These are phyloP conservation scores for Phania funesta DNA, from an alignment of 2,888 invertebrate species.

Conservation along the genomic window DNA sequence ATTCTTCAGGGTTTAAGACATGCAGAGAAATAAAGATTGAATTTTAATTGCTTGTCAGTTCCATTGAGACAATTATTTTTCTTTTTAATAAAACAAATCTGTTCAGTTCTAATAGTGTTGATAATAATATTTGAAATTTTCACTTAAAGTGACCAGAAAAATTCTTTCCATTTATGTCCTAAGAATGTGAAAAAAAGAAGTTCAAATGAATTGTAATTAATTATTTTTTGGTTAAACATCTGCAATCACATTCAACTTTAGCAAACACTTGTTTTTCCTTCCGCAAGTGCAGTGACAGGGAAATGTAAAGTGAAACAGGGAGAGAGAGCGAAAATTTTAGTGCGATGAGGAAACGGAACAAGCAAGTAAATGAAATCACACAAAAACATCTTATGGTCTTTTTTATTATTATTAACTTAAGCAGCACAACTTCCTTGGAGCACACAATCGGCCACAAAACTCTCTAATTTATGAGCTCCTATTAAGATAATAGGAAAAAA, in stretches of 20 bases:
- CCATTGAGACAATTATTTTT: slow-evolving; percentile 10
- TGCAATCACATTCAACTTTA: slow-evolving; percentile 65
- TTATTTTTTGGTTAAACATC: slow-evolving; percentile 69
- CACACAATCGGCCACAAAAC: slow-evolving; percentile 48
- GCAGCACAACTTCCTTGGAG: slow-evolving; percentile 62
- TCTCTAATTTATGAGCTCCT: slow-evolving; percentile 69
- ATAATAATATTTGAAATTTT: neutral
- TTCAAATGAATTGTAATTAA: slow-evolving; percentile 68
- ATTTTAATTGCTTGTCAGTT: slow-evolving; percentile 4
- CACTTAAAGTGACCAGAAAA: neutral
- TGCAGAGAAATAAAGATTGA: neutral
- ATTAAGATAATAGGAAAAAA: slow-evolving; percentile 50
- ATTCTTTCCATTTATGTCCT: neutral
- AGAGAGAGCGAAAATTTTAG: no score
- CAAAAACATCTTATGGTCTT: slow-evolving; percentile 10
- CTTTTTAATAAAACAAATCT: neutral
- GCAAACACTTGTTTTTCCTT: slow-evolving; percentile 32
- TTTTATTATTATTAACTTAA: slow-evolving; percentile 68
- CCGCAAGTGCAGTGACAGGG: neutral
- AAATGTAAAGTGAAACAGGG: neutral
- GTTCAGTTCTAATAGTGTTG: neutral
- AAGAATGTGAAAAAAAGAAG: neutral
- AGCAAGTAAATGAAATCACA: slow-evolving; percentile 60
- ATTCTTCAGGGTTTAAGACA: neutral
- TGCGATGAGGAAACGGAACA: slow-evolving; percentile 63